Conservation (phyloP, 2,888 invertebrate species). For the Eudasyphora cyanicolor region DNA sequence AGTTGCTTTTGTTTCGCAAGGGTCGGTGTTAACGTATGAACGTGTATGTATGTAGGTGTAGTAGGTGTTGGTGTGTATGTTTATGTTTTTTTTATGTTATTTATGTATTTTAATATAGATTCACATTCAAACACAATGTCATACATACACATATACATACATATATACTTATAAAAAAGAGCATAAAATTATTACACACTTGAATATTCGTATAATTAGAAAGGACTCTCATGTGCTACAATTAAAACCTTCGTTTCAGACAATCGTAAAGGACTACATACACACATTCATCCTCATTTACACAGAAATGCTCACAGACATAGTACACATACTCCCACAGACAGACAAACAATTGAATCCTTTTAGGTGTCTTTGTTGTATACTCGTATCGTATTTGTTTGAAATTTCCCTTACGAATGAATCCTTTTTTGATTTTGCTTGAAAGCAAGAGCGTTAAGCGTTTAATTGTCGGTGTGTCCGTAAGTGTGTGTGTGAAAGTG, state of each 20-base stretch:
- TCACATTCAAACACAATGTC: background rate
- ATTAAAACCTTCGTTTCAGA: conserved; percentile 45
- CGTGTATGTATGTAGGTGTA: no score
- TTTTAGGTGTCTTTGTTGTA: conserved; percentile 7
- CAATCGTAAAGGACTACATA: background rate
- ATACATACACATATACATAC: background rate
- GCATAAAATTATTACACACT: conserved; percentile 55
- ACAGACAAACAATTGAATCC: conserved; percentile 16
- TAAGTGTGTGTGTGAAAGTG: conserved; percentile 25
- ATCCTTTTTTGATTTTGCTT: no score
- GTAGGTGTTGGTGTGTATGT: no score
- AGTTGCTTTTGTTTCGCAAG: background rate
- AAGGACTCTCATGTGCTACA: conserved; percentile 45
- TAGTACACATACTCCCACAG: background rate
- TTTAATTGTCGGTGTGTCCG: conserved; percentile 9
- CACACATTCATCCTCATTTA: background rate
- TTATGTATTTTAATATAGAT: conserved; percentile 45
- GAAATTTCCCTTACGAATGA: no score
- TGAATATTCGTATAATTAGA: conserved; percentile 60
- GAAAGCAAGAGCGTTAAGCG: background rate
- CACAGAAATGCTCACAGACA: background rate
- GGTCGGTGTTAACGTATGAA: background rate
- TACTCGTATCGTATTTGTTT: no score
- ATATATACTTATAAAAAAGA: background rate
- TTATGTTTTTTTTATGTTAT: conserved; percentile 47